phyloP scores from a whole-genome alignment of 2,113 vertebrate species.

The Cryptotis parvus region DNA sequence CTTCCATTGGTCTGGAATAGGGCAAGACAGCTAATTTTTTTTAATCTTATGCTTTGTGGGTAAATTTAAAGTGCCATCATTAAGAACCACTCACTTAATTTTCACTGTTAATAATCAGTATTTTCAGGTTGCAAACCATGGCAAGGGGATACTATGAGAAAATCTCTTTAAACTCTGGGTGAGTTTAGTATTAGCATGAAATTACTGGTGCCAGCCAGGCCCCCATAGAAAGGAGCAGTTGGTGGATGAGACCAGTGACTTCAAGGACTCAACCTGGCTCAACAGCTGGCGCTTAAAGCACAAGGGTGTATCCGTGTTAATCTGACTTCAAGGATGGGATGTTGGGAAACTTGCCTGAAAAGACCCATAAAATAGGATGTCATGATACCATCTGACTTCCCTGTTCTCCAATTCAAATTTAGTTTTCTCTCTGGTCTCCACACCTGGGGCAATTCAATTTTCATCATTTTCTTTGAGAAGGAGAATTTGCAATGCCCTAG shows the following conservation, averaged over 20 bases:
- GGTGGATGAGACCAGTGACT: not conserved
- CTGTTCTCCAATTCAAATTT: not conserved
- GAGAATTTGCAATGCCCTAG: not conserved
- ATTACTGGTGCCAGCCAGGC: constrained; percentile 47
- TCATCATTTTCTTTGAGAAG: not conserved
- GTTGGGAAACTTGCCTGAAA: not conserved
- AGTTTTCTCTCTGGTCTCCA: not conserved
- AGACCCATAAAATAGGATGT: not conserved
- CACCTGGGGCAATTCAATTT: not conserved
- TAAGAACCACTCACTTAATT: constrained; percentile 74
- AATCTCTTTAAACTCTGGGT: constrained; percentile 21
- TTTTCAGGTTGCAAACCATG: constrained; percentile 60
- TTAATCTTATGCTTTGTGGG: not conserved
- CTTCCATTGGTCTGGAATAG: not conserved
- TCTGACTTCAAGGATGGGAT: constrained; percentile 12
- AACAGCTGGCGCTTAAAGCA: not conserved
- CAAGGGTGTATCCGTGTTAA: not conserved
- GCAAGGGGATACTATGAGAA: constrained; percentile 44
- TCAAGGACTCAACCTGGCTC: not conserved
- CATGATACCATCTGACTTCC: not conserved
- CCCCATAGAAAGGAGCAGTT: not conserved
- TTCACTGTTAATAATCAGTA: constrained; percentile 64
- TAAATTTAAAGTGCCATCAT: constrained; percentile 54
- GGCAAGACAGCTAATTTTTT: not conserved
- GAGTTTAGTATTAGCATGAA: constrained; percentile 55